These are phyloP conservation scores for Cyprinodon diabolis DNA, from an alignment of 2,797 vertebrate species.

Conservation along the genomic window DNA sequence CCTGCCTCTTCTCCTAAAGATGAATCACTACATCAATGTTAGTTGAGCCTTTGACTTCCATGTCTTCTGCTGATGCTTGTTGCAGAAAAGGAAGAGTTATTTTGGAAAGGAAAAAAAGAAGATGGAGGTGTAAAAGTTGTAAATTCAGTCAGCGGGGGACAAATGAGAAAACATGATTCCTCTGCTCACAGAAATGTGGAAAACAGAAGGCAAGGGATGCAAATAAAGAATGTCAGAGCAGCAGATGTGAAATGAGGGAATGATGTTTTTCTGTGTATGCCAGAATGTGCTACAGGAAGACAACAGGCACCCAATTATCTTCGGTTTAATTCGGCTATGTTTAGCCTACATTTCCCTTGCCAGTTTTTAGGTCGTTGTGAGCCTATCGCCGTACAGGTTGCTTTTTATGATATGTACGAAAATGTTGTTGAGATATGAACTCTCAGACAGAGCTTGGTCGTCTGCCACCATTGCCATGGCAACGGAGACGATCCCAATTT, in stretches of 20 bases:
- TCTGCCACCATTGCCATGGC: constrained; percentile 75
- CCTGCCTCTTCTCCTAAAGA: constrained; percentile 57
- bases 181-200: constrained; percentile 30
- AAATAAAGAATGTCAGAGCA: constrained; percentile 22
- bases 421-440: constrained; percentile 59
- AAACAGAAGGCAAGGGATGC: constrained; percentile 26
- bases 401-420: constrained; percentile 20
- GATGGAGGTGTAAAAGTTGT: constrained; percentile 15
- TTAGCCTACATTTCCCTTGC: constrained; percentile 9
- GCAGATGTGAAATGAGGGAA: constrained; percentile 41
- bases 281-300: constrained; percentile 17
- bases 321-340: constrained; percentile 14
- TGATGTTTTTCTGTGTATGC: constrained; percentile 35
- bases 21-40: constrained; percentile 51
- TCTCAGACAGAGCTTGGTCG: constrained; percentile 67
- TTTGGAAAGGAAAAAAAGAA: constrained; percentile 11
- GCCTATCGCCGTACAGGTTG: constrained; percentile 27
- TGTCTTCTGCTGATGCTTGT: constrained; percentile 35
- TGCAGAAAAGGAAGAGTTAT: constrained; percentile 46
- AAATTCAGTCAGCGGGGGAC: constrained; percentile 30
- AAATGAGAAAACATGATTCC: constrained; percentile 35
- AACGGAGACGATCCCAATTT: constrained; percentile 70
- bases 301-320: background rate
- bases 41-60: constrained; percentile 27
- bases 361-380: constrained; percentile 32